Conservation (phyloP, 2,113 vertebrate genomes). For the Cnemophilus loriae region DNA sequence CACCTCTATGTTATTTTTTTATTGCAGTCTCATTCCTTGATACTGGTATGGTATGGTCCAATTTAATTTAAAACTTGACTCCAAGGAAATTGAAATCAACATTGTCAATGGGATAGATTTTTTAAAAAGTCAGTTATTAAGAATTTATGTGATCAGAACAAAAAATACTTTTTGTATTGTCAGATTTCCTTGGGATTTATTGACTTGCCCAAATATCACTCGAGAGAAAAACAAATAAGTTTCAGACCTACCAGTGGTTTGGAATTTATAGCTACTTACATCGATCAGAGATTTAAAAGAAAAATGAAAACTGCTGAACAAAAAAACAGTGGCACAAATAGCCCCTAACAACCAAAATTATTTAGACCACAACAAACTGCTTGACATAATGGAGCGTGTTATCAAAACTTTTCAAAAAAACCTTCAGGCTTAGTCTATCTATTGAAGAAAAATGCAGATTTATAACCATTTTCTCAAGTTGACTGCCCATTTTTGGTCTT, state of each 20-base stretch:
- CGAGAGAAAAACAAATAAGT: background rate
- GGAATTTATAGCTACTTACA: background rate
- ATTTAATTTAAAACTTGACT: background rate
- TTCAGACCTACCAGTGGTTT: background rate
- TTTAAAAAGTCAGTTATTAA: background rate
- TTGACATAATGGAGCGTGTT: background rate
- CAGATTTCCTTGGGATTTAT: background rate
- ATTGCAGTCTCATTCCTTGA: background rate
- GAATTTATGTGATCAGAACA: background rate
- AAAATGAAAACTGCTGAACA: background rate
- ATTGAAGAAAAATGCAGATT: background rate
- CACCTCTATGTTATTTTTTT: background rate
- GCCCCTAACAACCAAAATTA: background rate
- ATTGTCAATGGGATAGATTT: background rate
- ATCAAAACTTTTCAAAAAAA: background rate
- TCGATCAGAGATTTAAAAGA: background rate
- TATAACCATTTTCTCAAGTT: background rate
- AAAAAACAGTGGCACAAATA: background rate
- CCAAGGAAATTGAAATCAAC: background rate
- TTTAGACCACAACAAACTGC: background rate
- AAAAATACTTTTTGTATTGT: background rate
- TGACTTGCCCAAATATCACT: background rate
- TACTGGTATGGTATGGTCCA: background rate
- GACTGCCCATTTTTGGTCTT: background rate
- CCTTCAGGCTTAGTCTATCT: background rate